Conservation (phyloP, 1,140 invertebrate species). For the Coptotermes formosanus region DNA sequence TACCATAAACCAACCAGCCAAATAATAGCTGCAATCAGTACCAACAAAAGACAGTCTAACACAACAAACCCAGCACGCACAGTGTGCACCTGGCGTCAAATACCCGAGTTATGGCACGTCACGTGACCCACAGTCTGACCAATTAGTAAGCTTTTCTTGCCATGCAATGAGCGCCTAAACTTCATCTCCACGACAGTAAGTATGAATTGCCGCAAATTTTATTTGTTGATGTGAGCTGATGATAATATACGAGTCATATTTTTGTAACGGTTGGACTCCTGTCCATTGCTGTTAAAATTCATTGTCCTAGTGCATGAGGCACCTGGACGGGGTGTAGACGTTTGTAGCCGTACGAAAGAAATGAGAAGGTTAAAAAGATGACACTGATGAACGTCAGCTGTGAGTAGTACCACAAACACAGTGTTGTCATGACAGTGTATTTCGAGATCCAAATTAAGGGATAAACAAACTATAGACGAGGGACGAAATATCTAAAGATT, state of each 20-base stretch:
- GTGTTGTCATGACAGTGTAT: too few relatives aligned
- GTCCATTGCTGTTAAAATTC: too few relatives aligned
- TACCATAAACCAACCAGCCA: neutral
- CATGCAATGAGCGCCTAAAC: neutral
- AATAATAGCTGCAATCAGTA: neutral
- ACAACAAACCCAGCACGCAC: too few relatives aligned
- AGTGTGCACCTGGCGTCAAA: neutral
- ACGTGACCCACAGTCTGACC: neutral
- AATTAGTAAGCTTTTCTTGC: slow-evolving; percentile 3
- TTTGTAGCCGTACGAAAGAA: too few relatives aligned
- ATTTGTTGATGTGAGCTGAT: slow-evolving; percentile 10
- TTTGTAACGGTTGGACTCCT: neutral
- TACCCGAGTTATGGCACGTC: neutral
- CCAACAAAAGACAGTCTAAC: neutral
- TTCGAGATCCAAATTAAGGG: too few relatives aligned
- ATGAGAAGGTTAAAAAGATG: too few relatives aligned
- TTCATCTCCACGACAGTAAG: neutral
- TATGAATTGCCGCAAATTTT: slow-evolving; percentile 6
- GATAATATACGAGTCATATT: neutral
- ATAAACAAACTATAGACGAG: too few relatives aligned
- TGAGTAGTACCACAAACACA: too few relatives aligned
- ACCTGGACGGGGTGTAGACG: too few relatives aligned
- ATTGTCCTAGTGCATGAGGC: too few relatives aligned
- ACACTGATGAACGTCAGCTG: too few relatives aligned
- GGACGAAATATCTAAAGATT: too few relatives aligned